Evolutionary conservation across 2,888 invertebrate species (phyloP).

Genomic region (Molorchus minor): DNA sequence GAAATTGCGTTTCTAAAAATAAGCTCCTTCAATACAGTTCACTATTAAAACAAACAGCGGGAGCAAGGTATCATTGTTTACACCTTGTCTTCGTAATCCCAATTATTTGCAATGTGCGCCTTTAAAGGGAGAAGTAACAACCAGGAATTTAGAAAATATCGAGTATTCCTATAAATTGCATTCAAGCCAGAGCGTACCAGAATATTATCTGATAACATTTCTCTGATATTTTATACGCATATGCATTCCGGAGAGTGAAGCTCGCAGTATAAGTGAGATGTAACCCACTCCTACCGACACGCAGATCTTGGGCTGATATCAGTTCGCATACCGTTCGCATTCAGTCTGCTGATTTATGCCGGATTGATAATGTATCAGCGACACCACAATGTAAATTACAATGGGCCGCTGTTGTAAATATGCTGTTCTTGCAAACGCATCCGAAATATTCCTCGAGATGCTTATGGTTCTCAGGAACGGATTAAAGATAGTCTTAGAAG

Average conservation of each 20-base stretch:
- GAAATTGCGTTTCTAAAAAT: no score
- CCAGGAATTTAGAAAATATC: constrained; percentile 41
- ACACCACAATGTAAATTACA: constrained; percentile 63
- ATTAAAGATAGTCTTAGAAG: no score
- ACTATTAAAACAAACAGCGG: no score
- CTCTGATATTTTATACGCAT: constrained; percentile 52
- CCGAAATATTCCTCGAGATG: constrained; percentile 41
- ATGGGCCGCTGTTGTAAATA: constrained; percentile 60
- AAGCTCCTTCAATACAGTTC: no score
- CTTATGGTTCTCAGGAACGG: constrained; percentile 24
- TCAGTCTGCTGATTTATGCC: constrained; percentile 58
- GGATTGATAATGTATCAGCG: constrained; percentile 61
- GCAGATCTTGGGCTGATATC: constrained; percentile 37
- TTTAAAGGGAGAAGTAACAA: constrained; percentile 7
- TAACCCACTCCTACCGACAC: constrained; percentile 54
- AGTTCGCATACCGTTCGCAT: constrained; percentile 53
- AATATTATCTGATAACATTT: constrained; percentile 53
- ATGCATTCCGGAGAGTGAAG: constrained; percentile 49
- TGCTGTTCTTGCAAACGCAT: constrained; percentile 51
- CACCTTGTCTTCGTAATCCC: constrained; percentile 3
- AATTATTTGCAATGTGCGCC: constrained; percentile 21
- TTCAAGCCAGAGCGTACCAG: constrained; percentile 30
- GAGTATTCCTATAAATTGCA: constrained; percentile 42
- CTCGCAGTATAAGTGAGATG: constrained; percentile 55
- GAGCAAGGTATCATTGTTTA: no score